Evolutionary conservation across 2,888 invertebrate genomes (phyloP), one percentile per base, ranked within the genome.

Genomic region (Limnephilus lunatus): DNA sequence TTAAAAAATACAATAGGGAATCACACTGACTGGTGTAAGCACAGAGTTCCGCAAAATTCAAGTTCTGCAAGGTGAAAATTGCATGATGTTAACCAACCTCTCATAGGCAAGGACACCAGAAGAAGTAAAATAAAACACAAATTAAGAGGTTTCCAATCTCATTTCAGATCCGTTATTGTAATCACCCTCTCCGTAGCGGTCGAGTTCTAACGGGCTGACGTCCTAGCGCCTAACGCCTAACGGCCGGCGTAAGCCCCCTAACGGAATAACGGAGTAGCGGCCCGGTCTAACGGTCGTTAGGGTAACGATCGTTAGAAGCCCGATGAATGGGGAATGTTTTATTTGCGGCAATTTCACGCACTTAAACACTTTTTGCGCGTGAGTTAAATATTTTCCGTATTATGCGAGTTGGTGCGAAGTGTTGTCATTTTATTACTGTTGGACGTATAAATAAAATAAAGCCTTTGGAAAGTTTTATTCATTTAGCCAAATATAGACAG

Each of bases 301-400:
- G 25, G 88, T 92, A 92, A 92, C 92, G 92, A 92, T 92, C 92
- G 92, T 92, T 92, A 92, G 90, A 30, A 25, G n/a, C n/a, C 90
- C 44, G 44, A 35, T 35, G 68, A 68, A 68, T 30, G 86, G 86
- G 39, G 87, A 90, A 92, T 92, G 92, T 92, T 92, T 92, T 92
- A 92, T 92, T 92, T 90, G 92, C 35, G 88, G 92, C 91, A 91
- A 91, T 91, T 90, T 86, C 35, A 30, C 35, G 48, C 68, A 68
- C 68, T 68, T 68, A 68, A 68, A 68, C 68, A 68, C n/a, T 68
- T 68, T 68, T 68, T 68, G 68, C n/a, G 68, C 68, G 68, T 68
- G 68, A 68, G 68, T 68, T 68, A 68, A 68, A 68, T 68, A 68
- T 68, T 68, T 68, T 25, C 5, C 68, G 68, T 25, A n/a, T 68